These are phyloP conservation scores for Setophaga kirtlandii DNA, from an alignment of 2,113 vertebrate species.

Conservation along the genomic window DNA sequence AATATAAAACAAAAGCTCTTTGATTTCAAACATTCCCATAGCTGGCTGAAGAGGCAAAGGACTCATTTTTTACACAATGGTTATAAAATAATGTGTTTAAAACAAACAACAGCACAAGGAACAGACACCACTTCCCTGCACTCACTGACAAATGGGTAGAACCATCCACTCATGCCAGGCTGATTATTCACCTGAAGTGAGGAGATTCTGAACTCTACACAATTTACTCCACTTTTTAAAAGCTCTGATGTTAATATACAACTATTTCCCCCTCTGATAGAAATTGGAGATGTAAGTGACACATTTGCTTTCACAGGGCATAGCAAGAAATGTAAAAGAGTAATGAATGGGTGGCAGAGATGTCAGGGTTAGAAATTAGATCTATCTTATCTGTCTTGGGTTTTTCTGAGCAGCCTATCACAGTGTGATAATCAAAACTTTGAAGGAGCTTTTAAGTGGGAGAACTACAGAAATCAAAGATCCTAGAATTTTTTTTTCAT, in stretches of 20 bases:
- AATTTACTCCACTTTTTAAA: slow-evolving; percentile 16
- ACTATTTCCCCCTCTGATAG: not conserved
- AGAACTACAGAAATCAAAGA: slow-evolving; percentile 27
- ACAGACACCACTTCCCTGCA: not conserved
- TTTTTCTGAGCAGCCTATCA: slow-evolving; percentile 40
- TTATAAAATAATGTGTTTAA: not conserved
- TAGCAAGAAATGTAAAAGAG: slow-evolving; percentile 18
- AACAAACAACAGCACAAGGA: not conserved
- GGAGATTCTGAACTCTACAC: not conserved
- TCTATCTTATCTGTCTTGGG: slow-evolving; percentile 42
- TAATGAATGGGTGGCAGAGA: slow-evolving; percentile 56
- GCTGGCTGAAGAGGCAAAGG: not conserved
- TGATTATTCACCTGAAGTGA: slow-evolving; percentile 21
- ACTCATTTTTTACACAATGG: not conserved
- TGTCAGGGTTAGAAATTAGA: slow-evolving; percentile 65
- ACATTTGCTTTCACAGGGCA: slow-evolving; percentile 47
- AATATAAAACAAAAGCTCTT: not conserved
- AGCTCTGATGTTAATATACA: slow-evolving; percentile 37
- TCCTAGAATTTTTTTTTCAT: not conserved
- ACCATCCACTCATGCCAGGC: not conserved
- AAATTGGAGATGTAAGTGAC: slow-evolving; percentile 25
- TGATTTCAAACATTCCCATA: not conserved
- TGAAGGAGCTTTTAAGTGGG: not conserved
- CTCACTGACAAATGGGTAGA: not conserved
- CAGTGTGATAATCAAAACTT: not conserved